Conservation (phyloP, 2,113 vertebrate species). For the Trogon melanurus region DNA sequence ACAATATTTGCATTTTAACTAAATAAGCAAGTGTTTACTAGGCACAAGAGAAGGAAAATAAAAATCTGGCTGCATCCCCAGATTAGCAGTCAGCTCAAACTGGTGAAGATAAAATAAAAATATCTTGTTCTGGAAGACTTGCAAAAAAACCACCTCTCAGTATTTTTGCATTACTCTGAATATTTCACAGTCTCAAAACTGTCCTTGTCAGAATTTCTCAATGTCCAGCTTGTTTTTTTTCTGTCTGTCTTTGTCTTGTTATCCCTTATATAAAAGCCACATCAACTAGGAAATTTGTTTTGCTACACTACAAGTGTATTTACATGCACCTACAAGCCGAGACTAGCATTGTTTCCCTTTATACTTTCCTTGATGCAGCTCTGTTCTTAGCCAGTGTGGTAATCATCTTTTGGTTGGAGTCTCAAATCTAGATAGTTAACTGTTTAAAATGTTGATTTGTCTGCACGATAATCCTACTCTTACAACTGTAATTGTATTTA, state of each 20-base stretch:
- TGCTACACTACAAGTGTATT: neutral
- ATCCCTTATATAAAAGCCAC: neutral
- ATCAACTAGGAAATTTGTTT: neutral
- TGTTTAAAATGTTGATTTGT: neutral
- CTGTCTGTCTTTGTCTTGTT: neutral
- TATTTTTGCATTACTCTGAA: neutral
- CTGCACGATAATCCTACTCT: neutral
- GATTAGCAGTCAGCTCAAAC: constrained; percentile 26
- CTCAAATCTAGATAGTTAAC: neutral
- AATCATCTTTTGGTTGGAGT: neutral
- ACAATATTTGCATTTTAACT: constrained; percentile 58
- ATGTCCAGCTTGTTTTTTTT: neutral
- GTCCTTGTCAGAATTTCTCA: neutral
- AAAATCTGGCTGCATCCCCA: constrained; percentile 42
- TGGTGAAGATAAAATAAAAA: constrained; percentile 44
- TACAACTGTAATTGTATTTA: neutral
- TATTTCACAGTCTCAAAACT: neutral
- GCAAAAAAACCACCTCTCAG: neutral
- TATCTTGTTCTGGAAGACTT: neutral
- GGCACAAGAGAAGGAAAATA: constrained; percentile 51
- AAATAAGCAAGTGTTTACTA: constrained; percentile 59
- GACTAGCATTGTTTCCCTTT: neutral
- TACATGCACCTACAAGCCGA: neutral
- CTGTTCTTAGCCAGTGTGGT: neutral
- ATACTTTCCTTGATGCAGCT: neutral